Percentiles rank a stretch among this genome's conserved stretches.
Conservation (phyloP, 2,888 invertebrate genomes). For the Drosophila tanythrix region DNA sequence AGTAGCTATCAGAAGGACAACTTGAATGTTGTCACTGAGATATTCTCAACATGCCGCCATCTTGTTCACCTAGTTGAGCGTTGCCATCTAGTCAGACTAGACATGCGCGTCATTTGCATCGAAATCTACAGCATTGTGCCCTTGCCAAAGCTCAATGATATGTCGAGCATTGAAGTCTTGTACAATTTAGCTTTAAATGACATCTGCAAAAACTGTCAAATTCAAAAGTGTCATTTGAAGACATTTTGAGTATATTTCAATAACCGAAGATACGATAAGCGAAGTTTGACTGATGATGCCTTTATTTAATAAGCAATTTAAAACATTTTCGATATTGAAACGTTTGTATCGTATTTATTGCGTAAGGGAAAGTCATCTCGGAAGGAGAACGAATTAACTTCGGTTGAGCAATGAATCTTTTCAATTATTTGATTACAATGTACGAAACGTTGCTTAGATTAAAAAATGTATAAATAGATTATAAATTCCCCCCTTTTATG, state of each 20-base stretch:
- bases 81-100: constrained; percentile 21
- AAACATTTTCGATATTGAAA: background rate
- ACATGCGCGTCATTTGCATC: background rate
- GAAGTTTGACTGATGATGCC: background rate
- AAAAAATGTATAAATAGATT: background rate
- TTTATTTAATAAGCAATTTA: background rate
- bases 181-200: constrained; percentile 3
- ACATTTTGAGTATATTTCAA: background rate
- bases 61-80: background rate
- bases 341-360: background rate
- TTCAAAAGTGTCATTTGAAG: background rate
- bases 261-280: background rate
- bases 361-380: background rate
- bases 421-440: background rate
- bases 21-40: background rate
- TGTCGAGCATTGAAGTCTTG: background rate
- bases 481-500: background rate
- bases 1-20: background rate
- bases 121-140: background rate
- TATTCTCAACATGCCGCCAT: background rate
- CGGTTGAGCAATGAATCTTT: background rate
- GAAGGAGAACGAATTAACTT: background rate
- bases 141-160: constrained; percentile 25
- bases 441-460: background rate
- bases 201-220: background rate